phyloP scores from a whole-genome alignment of 2,888 invertebrate species.

The Campopleginae sp. region DNA sequence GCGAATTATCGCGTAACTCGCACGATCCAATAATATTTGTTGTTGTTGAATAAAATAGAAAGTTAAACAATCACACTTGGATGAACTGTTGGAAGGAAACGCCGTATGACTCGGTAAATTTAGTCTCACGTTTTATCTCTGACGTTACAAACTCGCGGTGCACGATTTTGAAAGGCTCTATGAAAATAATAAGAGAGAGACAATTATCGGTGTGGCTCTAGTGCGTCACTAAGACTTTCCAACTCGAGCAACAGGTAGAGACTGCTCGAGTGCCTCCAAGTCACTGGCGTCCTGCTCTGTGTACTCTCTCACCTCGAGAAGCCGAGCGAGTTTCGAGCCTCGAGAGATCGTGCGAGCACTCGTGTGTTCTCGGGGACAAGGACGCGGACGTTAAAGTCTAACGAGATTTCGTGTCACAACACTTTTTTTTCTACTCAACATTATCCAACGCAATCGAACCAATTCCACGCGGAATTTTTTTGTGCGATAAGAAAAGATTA shows the following conservation, averaged over 20 bases:
- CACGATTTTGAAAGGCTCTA: slow-evolving; percentile 1
- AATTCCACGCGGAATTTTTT: not conserved
- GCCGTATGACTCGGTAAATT: not conserved
- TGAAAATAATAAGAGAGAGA: slow-evolving; percentile 3
- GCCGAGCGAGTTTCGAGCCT: slow-evolving; percentile 29
- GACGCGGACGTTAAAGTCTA: slow-evolving; percentile 24
- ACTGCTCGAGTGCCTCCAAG: slow-evolving; percentile 70
- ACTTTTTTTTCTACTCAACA: slow-evolving; percentile 2
- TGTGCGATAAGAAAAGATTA: not conserved
- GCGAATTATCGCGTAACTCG: not conserved
- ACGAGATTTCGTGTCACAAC: slow-evolving; percentile 6
- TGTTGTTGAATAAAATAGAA: slow-evolving; percentile 6
- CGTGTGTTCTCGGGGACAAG: slow-evolving; percentile 69
- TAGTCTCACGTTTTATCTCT: not conserved
- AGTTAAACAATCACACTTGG: not conserved
- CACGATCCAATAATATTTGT: not conserved
- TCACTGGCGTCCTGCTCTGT: slow-evolving; percentile 49
- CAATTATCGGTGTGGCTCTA: not conserved
- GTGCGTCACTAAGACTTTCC: slow-evolving; percentile 33
- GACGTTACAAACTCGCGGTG: not conserved
- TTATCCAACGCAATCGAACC: not conserved
- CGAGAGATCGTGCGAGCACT: slow-evolving; percentile 63
- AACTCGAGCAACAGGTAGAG: slow-evolving; percentile 79
- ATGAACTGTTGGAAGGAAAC: not conserved
- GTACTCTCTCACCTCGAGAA: slow-evolving; percentile 29